A percentile compares a stretch with the other conserved stretches of the same genome.
These are phyloP conservation scores for Pardosa pseudoannulata DNA, from an alignment of 2,888 invertebrate species.

Conservation along the genomic window DNA sequence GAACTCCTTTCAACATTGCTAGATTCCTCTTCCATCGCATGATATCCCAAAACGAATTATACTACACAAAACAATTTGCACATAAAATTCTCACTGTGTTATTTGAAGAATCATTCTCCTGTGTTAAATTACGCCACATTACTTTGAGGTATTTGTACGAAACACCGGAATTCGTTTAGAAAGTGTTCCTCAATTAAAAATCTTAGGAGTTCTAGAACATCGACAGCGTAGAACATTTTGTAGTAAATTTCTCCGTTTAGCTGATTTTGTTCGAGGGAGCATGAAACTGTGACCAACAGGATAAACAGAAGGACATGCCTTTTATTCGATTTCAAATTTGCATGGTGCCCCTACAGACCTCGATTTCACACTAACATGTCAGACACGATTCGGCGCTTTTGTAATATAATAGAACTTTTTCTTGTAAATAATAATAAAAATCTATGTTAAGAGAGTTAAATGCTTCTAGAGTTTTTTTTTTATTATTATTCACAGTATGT, in stretches of 20 bases:
- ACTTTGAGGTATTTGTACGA: too few species aligned
- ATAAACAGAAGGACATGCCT: constrained; percentile 20
- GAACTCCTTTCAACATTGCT: too few species aligned
- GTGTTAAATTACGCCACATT: too few species aligned
- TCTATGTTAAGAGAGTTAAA: constrained; percentile 6
- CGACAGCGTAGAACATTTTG: constrained; percentile 13
- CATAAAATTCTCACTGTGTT: too few species aligned
- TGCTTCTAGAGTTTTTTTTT: too few species aligned
- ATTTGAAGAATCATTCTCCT: too few species aligned
- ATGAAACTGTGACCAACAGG: constrained; percentile 63
- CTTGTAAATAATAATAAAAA: not conserved
- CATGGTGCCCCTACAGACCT: not conserved
- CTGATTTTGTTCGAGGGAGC: constrained; percentile 4
- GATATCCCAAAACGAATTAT: too few species aligned
- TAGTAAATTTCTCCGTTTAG: not conserved
- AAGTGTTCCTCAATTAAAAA: not conserved
- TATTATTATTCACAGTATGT: too few species aligned
- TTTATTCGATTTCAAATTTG: constrained; percentile 10
- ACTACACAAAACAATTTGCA: too few species aligned
- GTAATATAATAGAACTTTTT: not conserved
- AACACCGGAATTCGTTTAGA: not conserved
- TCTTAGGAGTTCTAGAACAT: not conserved
- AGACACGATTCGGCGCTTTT: constrained; percentile 42
- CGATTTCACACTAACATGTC: constrained; percentile 21
- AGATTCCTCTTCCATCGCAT: too few species aligned